These are phyloP conservation scores for Rotaria macrura DNA, from an alignment of 2,888 invertebrate genomes.

Conservation along the genomic window DNA sequence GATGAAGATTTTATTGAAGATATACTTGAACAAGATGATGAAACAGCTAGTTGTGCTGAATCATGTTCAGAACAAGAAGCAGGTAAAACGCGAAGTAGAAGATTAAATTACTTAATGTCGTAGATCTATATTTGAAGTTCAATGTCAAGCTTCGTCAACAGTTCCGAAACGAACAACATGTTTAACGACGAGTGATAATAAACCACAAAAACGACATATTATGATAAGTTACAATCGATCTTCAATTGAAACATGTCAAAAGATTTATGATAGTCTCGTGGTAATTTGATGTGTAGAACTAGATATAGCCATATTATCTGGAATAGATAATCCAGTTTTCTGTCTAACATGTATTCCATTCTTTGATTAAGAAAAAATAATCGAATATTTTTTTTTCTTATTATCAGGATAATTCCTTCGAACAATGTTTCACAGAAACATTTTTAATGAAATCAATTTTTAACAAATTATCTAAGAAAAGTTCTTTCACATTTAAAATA, in stretches of 20 bases:
- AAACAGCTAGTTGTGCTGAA: background rate
- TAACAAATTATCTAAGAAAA: too few relatives aligned
- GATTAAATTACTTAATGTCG: background rate
- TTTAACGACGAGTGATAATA: background rate
- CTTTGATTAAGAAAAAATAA: too few relatives aligned
- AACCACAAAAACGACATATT: background rate
- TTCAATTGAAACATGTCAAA: background rate
- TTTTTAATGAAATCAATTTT: too few relatives aligned
- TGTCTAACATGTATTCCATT: too few relatives aligned
- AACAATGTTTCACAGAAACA: too few relatives aligned
- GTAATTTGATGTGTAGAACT: too few relatives aligned
- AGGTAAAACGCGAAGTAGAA: background rate
- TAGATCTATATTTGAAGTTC: background rate
- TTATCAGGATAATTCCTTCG: too few relatives aligned
- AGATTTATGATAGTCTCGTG: background rate
- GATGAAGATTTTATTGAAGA: background rate
- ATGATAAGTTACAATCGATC: slow-evolving; percentile 24
- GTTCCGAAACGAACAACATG: background rate
- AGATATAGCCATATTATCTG: too few relatives aligned
- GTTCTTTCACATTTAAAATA: too few relatives aligned
- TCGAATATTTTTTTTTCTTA: too few relatives aligned
- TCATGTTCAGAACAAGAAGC: background rate
- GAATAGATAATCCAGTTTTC: too few relatives aligned
- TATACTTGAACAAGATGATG: background rate
- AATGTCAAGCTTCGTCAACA: background rate